Percentiles rank a stretch among this genome's conserved stretches.
Conservation (phyloP, 2,888 invertebrate genomes). For the Tenthredo amoena region DNA sequence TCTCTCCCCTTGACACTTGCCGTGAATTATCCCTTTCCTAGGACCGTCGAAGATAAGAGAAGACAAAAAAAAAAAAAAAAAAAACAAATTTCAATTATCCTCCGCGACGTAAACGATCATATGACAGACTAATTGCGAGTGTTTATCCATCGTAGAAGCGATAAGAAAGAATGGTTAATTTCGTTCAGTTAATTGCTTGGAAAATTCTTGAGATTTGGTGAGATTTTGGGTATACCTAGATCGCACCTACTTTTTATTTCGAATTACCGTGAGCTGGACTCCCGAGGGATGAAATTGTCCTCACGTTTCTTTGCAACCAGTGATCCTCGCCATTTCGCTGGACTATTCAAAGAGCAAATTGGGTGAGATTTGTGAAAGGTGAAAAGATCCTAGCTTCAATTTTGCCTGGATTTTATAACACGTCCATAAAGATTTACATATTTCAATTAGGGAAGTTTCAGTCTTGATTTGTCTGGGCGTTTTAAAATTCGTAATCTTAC, state of each 20-base stretch:
- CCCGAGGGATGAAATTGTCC: not conserved
- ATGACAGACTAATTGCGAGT: not conserved
- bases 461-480: not conserved
- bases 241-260: not conserved
- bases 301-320: not conserved
- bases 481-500: not conserved
- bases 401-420: not conserved
- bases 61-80: not conserved
- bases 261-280: not conserved
- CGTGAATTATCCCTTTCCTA: not conserved
- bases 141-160: not conserved
- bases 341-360: not conserved
- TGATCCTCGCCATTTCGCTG: not conserved
- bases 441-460: not conserved
- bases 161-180: not conserved
- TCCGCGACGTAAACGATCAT: not conserved
- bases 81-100: not conserved
- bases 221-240: not conserved
- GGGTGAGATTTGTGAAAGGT: not conserved
- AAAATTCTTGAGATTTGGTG: not conserved
- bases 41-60: not conserved
- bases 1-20: not conserved
- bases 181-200: not conserved
- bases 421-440: constrained; percentile 2
- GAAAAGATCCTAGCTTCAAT: not conserved